phyloP scores from a whole-genome alignment of 2,113 vertebrate species.

The Canis aureus region DNA sequence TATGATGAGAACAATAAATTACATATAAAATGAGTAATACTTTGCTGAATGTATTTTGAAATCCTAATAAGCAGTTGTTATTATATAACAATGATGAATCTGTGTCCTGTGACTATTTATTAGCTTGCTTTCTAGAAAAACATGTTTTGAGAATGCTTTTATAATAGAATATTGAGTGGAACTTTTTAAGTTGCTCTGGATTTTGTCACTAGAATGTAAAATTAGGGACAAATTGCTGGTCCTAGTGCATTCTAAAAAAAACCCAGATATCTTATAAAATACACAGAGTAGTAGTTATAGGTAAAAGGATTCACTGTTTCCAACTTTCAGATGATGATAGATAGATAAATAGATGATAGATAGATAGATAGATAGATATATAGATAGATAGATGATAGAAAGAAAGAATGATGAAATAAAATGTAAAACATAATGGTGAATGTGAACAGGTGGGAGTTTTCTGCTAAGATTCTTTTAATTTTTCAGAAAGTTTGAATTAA shows the following conservation, averaged over 20 bases:
- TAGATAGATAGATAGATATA: neutral
- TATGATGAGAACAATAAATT: neutral
- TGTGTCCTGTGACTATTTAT: neutral
- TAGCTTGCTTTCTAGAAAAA: conserved; percentile 36
- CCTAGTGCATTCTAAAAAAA: neutral
- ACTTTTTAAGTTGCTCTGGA: neutral
- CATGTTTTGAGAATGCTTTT: neutral
- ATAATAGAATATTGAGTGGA: neutral
- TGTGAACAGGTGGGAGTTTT: neutral
- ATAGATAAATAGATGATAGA: neutral
- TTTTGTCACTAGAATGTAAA: conserved; percentile 48
- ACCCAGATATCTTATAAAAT: conserved; percentile 1
- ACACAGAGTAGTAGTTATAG: neutral
- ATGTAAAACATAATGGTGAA: neutral
- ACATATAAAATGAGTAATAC: neutral
- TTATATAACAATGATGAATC: neutral
- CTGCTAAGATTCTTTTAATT: neutral
- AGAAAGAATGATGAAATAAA: neutral
- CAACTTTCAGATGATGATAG: neutral
- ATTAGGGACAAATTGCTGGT: neutral
- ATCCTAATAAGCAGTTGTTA: neutral
- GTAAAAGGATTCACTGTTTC: neutral
- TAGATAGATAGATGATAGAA: neutral
- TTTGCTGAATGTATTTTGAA: neutral
- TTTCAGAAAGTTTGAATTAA: neutral